A percentile compares a stretch with the other conserved stretches of the same genome.
These are phyloP conservation scores for Potamilus streckersoni DNA, from an alignment of 1,140 invertebrate genomes.

Conservation along the genomic window DNA sequence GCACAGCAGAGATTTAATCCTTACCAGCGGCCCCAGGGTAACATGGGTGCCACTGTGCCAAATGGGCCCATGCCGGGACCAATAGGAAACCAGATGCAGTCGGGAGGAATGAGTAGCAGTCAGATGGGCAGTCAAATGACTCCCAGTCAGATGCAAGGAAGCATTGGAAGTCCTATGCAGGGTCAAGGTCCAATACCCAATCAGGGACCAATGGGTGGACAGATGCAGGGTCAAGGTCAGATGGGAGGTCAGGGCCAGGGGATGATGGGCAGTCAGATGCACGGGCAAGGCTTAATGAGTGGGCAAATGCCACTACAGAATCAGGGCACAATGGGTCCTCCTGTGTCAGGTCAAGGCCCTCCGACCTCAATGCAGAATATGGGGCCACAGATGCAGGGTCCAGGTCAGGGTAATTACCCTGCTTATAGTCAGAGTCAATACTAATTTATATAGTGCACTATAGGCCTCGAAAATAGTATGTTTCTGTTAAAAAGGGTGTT, in stretches of 20 bases:
- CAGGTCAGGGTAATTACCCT: too few species aligned
- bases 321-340: slow-evolving; percentile 28
- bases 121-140: slow-evolving; percentile 12
- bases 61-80: slow-evolving; percentile 7
- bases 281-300: slow-evolving; percentile 32
- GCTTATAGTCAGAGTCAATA: too few species aligned
- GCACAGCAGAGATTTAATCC: slow-evolving; percentile 31
- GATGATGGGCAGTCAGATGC: slow-evolving; percentile 30
- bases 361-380: too few species aligned
- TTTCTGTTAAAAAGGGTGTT: too few species aligned
- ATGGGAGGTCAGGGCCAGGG: slow-evolving; percentile 26
- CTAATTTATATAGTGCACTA: too few species aligned
- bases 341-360: slow-evolving; percentile 15
- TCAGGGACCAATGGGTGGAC: slow-evolving; percentile 24
- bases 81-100: slow-evolving; percentile 6
- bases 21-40: slow-evolving; percentile 25
- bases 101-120: slow-evolving; percentile 22
- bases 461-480: too few species aligned
- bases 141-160: slow-evolving; percentile 17
- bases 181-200: slow-evolving; percentile 2
- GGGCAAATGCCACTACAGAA: slow-evolving; percentile 18
- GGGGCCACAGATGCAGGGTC: too few species aligned
- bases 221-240: slow-evolving; percentile 36
- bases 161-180: slow-evolving; percentile 17
- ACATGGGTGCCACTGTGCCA: slow-evolving; percentile 8